A percentile compares a stretch with the other conserved stretches of the same genome.
Conservation (phyloP, 2,888 invertebrate genomes). For the Drosophila niveifrons region DNA sequence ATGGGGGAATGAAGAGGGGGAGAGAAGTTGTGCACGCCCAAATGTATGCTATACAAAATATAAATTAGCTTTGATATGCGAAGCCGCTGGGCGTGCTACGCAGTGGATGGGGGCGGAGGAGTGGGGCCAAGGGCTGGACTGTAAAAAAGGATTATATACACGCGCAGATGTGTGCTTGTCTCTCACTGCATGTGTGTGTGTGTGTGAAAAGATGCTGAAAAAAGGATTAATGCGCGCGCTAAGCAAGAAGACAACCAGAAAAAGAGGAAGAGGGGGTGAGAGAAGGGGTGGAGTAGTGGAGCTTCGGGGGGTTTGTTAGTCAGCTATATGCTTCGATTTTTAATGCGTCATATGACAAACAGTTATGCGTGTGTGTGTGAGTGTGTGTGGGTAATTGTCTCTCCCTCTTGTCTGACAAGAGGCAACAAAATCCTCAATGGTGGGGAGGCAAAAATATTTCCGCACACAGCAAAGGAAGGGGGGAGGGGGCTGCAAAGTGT, state of each 20-base stretch:
- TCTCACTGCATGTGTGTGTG: slow-evolving; percentile 25
- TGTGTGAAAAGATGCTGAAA: slow-evolving; percentile 79
- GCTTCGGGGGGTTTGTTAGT: slow-evolving; percentile 4
- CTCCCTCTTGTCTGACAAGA: slow-evolving; percentile 46
- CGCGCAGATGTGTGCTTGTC: slow-evolving; percentile 50
- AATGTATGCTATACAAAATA: slow-evolving; percentile 81
- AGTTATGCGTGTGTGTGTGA: slow-evolving; percentile 7
- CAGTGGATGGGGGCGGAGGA: neutral
- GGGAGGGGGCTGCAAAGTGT: slow-evolving; percentile 63
- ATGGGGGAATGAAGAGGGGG: neutral
- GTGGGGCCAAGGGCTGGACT: slow-evolving; percentile 43
- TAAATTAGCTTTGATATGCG: slow-evolving; percentile 82
- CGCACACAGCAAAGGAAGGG: slow-evolving; percentile 14
- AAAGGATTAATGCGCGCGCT: slow-evolving; percentile 79
- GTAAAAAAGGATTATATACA: slow-evolving; percentile 80
- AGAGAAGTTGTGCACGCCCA: slow-evolving; percentile 63
- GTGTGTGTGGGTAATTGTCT: slow-evolving; percentile 57
- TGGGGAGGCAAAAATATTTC: neutral
- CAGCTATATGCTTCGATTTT: slow-evolving; percentile 75
- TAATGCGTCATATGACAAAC: slow-evolving; percentile 77
- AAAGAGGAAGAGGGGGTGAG: neutral
- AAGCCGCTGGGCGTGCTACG: slow-evolving; percentile 65
- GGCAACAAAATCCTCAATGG: slow-evolving; percentile 20
- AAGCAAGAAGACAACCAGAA: slow-evolving; percentile 52
- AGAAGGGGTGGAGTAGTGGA: neutral